Percentiles rank a stretch among this genome's conserved stretches.
These are phyloP conservation scores for Datnioides undecimradiatus DNA, from an alignment of 2,113 vertebrate genomes.

Conservation along the genomic window DNA sequence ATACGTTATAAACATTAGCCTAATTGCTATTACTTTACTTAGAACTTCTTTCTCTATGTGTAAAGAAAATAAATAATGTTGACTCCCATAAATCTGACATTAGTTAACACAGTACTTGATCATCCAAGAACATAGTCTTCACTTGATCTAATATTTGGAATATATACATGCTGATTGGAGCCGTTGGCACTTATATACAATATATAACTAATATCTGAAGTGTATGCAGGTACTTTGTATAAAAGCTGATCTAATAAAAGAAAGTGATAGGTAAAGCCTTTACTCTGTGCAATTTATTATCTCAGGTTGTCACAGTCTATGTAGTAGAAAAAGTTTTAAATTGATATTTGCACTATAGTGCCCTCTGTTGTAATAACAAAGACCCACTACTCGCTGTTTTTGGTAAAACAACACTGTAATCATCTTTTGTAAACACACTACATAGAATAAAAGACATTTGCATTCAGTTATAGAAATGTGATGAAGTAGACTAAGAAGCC, in stretches of 20 bases:
- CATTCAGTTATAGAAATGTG: not conserved
- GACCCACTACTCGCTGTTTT: not conserved
- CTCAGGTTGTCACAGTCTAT: not conserved
- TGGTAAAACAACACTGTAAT: not conserved
- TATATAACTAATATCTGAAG: not conserved
- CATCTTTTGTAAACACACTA: not conserved
- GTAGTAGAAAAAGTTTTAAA: not conserved
- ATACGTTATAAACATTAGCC: not conserved
- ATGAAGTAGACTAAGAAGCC: not conserved
- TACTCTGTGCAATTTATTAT: not conserved
- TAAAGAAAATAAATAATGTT: not conserved
- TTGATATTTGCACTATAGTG: conserved; percentile 5
- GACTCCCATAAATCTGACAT: not conserved
- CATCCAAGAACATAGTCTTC: no score
- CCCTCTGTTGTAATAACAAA: conserved; percentile 29
- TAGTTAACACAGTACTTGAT: not conserved
- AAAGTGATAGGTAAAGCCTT: not conserved
- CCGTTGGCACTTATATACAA: not conserved
- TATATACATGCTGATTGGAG: not conserved
- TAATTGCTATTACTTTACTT: not conserved
- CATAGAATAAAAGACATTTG: not conserved
- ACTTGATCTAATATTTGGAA: not conserved
- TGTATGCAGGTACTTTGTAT: not conserved
- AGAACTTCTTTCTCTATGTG: not conserved
- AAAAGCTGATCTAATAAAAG: not conserved